These are phyloP conservation scores for Phenganax subtilis DNA, from an alignment of 92 coral and sea anemone species.

Conservation along the genomic window DNA sequence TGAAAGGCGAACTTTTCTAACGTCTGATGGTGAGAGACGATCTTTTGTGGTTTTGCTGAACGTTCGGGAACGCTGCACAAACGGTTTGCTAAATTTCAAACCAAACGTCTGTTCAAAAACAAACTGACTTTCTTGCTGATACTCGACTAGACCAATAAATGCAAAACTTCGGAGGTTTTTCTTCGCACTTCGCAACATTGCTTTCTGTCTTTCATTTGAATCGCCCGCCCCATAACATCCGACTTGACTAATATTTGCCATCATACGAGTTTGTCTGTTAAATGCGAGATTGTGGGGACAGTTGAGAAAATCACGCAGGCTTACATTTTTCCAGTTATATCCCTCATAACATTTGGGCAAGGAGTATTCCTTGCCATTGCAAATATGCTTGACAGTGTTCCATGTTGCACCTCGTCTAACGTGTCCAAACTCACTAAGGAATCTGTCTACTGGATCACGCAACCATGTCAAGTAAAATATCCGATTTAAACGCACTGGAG, in stretches of 20 bases:
- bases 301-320: constrained; percentile 13
- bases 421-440: constrained; percentile 36
- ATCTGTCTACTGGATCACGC: constrained; percentile 39
- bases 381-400: constrained; percentile 26
- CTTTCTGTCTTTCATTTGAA: constrained; percentile 22
- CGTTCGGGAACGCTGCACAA: constrained; percentile 20
- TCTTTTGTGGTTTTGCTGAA: constrained; percentile 18
- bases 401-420: constrained; percentile 39
- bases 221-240: constrained; percentile 29
- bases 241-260: constrained; percentile 28
- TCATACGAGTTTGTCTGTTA: constrained; percentile 42
- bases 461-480: constrained; percentile 37
- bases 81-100: constrained; percentile 33
- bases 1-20: not conserved
- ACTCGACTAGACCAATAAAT: constrained; percentile 31
- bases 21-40: constrained; percentile 13
- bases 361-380: constrained; percentile 27
- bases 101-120: constrained; percentile 34
- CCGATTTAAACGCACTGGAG: constrained; percentile 12
- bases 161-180: constrained; percentile 31
- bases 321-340: constrained; percentile 27
- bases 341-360: constrained; percentile 32
- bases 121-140: constrained; percentile 36
- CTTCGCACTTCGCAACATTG: constrained; percentile 35
- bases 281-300: constrained; percentile 29